Base-by-base conservation (phyloP, 2,888 invertebrate species). In the Coleophora deauratella region DNA sequence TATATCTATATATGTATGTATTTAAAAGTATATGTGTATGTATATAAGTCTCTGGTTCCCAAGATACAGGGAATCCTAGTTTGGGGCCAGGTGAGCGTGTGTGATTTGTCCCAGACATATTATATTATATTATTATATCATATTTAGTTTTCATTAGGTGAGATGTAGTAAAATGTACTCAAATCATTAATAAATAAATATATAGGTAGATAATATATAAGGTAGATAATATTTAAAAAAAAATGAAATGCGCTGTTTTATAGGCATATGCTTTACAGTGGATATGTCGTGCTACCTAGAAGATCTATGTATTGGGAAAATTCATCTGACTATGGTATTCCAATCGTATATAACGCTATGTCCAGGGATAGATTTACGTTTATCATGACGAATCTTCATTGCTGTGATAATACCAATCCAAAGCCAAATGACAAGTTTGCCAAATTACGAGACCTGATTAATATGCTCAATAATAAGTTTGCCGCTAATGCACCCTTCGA, bases 241-340 rank as follows among this genome's bases (percentile, higher is more conserved):
- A 11, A 6, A 21, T 31, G 31, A 31, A 31, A 31, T 31, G 28
- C 31, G 35, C 15, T 40, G 41, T 32, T 44, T 44, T 7, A 7
- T 44, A 1, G 44, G 35, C 12, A 37, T 42, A 10, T 38, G 1
- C 27, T 44, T 1, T 44, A n/a, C 10, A 38, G 41, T 35, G 44
- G 41, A 9, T 41, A 44, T 30, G 41, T 44, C 11, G 28, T 37
- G 4, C 15, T 45, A 2, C 45, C 39, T n/a, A 34, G 45, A 27
- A 30, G 42, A 34, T 9, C 11, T 11, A 42, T 45, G 44, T 42
- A 28, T 10, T 45, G 41, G 44, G 13, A 45, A 32, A 44, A 41
- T 35, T 7, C 38, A 14, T 21, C 41, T 0, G 41, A 44, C 14
- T 41, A 39, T 11, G 44, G 41, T 1, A 41, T 41, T 36, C 34